These are phyloP conservation scores for Mythimna loreyi DNA, from an alignment of 2,888 invertebrate species.

Conservation along the genomic window DNA sequence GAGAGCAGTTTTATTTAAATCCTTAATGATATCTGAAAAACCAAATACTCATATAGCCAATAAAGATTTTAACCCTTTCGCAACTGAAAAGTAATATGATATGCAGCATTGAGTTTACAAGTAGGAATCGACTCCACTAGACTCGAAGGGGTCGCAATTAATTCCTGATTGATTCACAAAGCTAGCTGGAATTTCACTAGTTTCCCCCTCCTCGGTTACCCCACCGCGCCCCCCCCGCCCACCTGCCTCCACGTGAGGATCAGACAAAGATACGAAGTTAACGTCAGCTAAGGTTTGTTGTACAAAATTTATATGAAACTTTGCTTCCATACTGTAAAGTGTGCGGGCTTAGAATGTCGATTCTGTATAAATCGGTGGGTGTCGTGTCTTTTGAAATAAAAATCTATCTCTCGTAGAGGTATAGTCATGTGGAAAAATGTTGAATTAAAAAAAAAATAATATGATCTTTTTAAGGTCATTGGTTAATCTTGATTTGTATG, in stretches of 20 bases:
- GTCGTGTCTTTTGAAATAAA: background rate
- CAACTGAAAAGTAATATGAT: conserved; percentile 62
- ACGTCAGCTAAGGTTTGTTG: conserved; percentile 86
- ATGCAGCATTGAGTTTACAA: conserved; percentile 61
- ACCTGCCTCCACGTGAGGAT: conserved; percentile 80
- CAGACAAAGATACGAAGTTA: conserved; percentile 89
- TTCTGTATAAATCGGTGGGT: conserved; percentile 24
- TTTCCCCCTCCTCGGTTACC: conserved; percentile 59
- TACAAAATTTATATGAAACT: conserved; percentile 89
- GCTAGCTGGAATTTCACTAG: conserved; percentile 81
- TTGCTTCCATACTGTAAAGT: conserved; percentile 74
- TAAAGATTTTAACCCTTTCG: conserved; percentile 22
- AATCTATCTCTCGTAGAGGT: background rate
- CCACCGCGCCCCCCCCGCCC: conserved; percentile 61
- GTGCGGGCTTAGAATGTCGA: conserved; percentile 68
- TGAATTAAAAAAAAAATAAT: too few species aligned
- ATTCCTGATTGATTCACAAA: conserved; percentile 88
- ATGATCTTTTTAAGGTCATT: too few species aligned
- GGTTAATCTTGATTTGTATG: too few species aligned
- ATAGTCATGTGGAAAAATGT: background rate
- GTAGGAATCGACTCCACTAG: conserved; percentile 75
- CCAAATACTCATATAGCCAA: conserved; percentile 2
- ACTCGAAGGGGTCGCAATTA: conserved; percentile 82
- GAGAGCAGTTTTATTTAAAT: background rate
- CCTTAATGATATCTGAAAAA: background rate